Evolutionary conservation across 2,888 invertebrate species (phyloP).

Genomic region (Pegoplata infirma): DNA sequence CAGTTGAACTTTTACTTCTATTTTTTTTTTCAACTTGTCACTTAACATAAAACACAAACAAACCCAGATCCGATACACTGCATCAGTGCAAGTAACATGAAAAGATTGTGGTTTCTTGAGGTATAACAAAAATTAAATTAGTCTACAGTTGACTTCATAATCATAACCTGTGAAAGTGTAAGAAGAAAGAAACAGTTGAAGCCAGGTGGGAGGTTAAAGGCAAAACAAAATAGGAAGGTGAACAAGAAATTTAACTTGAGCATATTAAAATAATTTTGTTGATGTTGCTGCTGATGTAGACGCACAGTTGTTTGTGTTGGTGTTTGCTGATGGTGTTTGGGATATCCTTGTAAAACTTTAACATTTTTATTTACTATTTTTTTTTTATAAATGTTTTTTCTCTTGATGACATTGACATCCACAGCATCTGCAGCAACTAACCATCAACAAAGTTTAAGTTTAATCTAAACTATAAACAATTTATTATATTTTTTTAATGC

Average conservation of each 20-base stretch:
- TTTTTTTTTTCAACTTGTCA: too few relatives aligned
- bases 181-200: background rate
- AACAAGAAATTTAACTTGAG: slow-evolving; percentile 16
- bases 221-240: background rate
- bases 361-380: slow-evolving; percentile 4
- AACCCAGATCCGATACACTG: background rate
- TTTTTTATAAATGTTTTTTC: background rate
- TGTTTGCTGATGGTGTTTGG: too few relatives aligned
- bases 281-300: background rate
- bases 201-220: background rate
- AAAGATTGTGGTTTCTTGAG: slow-evolving; percentile 28
- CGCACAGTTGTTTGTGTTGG: too few relatives aligned
- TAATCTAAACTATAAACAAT: slow-evolving; percentile 30
- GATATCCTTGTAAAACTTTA: slow-evolving; percentile 6
- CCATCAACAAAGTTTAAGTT: slow-evolving; percentile 7
- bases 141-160: slow-evolving; percentile 26
- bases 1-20: background rate
- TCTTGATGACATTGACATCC: background rate
- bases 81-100: background rate
- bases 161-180: background rate
- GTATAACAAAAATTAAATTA: slow-evolving; percentile 24
- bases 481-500: slow-evolving; percentile 24
- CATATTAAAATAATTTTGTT: background rate
- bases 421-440: background rate
- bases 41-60: background rate